Conservation (phyloP, 2,888 invertebrate species). For the Stenodera caucasica region DNA sequence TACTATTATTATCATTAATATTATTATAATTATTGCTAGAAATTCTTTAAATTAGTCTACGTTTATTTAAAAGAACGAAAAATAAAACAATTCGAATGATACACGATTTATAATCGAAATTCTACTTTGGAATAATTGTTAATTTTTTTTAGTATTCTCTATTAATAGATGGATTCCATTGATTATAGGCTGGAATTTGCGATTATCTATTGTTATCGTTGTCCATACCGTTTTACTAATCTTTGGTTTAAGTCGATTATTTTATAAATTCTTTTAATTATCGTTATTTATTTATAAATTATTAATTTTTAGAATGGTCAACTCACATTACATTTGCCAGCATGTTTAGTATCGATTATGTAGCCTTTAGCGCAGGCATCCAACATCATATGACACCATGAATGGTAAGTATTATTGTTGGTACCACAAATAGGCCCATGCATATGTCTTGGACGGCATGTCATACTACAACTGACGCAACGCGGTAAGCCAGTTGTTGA, state of each 20-base stretch:
- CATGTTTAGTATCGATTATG: conserved; percentile 70
- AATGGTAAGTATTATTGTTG: conserved; percentile 73
- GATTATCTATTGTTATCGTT: conserved; percentile 7
- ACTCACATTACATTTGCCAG: conserved; percentile 64
- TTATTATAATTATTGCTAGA: not conserved
- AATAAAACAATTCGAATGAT: no score
- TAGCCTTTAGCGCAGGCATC: conserved; percentile 74
- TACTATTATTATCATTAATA: not conserved
- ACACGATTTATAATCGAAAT: no score
- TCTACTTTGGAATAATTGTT: conserved; percentile 30
- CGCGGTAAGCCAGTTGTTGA: conserved; percentile 66
- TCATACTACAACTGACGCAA: conserved; percentile 70
- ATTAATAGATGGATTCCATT: not conserved
- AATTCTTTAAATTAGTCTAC: not conserved
- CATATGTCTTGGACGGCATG: conserved; percentile 61
- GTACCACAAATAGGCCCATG: conserved; percentile 67
- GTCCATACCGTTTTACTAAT: conserved; percentile 34
- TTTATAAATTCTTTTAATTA: conserved; percentile 24
- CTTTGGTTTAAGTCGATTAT: conserved; percentile 35
- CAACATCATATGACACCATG: conserved; percentile 78
- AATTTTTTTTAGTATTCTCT: conserved; percentile 16
- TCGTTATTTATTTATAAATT: conserved; percentile 18
- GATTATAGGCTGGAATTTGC: conserved; percentile 22
- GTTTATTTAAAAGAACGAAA: conserved; percentile 3
- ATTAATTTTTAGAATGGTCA: not conserved